Evolutionary conservation across 1,140 invertebrate genomes (phyloP), one percentile per base, ranked within the genome.

Genomic region (Pseudomyrmex pallidus): DNA sequence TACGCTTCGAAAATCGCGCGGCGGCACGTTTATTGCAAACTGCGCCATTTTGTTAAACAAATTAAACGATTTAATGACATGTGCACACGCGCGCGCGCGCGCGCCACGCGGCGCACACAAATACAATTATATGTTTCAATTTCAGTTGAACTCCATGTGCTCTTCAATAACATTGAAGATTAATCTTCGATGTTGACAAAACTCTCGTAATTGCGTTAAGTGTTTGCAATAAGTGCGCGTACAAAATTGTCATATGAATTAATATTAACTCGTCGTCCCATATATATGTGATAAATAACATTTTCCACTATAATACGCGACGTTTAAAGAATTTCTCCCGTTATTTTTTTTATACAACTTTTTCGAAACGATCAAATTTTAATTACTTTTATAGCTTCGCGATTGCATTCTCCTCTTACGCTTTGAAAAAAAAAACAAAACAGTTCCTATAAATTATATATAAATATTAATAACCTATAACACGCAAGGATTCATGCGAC

Each of bases 21-120:
- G 54, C 54, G 66, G 35, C 35, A 35, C 48, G 76, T 80, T 80
- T 80, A 80, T 80, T 80, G 12, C 76, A 72, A 61, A 72, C 66
- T 80, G 46, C 20, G 76, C 66, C 44, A 72, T 80, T 80, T 72
- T 80, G 35, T 80, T 80, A 72, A 78, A 78, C 66, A 78, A 78
- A 80, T 80, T 70, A 80, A 80, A 72, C 64, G 22, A 70, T 70
- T 57, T 80, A 80, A 80, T 70, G 66, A 80, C 66, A 48, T 72
- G 46, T n/a, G 17, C 44, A n/a, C 44, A 17, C 7, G 46, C 20
- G 13, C 54, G 20, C 56, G 25, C 20, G 3, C 5, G 20, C 56
- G 25, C 20, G 3, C 5, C 35, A 35, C 35, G 35, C 35, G 35
- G 35, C 35, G 7, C 5, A 15, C 9, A n/a, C 54, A 7, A 20